phyloP scores from a whole-genome alignment of 1,140 invertebrate genomes.

The Drosophila ambigua region DNA sequence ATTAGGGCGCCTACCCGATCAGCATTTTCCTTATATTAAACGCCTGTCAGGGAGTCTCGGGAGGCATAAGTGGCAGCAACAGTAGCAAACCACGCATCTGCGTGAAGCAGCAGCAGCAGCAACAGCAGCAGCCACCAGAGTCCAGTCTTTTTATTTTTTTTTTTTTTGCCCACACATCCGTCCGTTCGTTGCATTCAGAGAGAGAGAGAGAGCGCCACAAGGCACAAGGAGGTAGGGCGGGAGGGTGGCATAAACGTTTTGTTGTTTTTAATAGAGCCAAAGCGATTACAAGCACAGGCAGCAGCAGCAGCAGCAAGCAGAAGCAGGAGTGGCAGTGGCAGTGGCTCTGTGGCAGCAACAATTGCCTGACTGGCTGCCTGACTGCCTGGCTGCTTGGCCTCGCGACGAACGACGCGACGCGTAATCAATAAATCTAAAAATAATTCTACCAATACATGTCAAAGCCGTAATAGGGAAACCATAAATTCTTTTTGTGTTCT shows the following conservation, averaged over 20 bases:
- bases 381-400: slow-evolving; percentile 38
- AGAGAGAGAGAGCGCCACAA: slow-evolving; percentile 58
- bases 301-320: slow-evolving; percentile 36
- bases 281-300: slow-evolving; percentile 72
- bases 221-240: slow-evolving; percentile 14
- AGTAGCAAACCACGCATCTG: slow-evolving; percentile 42
- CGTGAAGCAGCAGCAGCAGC: slow-evolving; percentile 32
- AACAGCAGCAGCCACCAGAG: slow-evolving; percentile 20
- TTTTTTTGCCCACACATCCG: slow-evolving; percentile 64
- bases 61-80: slow-evolving; percentile 40
- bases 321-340: slow-evolving; percentile 25
- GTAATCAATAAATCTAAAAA: slow-evolving; percentile 84
- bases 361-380: slow-evolving; percentile 42
- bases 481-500: slow-evolving; percentile 82
- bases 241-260: slow-evolving; percentile 73
- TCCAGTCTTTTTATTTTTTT: slow-evolving; percentile 33
- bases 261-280: slow-evolving; percentile 79
- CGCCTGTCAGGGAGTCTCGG: slow-evolving; percentile 58
- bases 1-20: slow-evolving; percentile 52
- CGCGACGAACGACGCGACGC: slow-evolving; percentile 65
- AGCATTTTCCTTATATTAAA: slow-evolving; percentile 65
- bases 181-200: slow-evolving; percentile 26
- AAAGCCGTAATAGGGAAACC: slow-evolving; percentile 83
- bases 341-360: slow-evolving; percentile 35
- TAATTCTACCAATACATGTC: slow-evolving; percentile 83